These are phyloP conservation scores for Xylota sylvarum DNA, from an alignment of 2,888 invertebrate species.

Conservation along the genomic window DNA sequence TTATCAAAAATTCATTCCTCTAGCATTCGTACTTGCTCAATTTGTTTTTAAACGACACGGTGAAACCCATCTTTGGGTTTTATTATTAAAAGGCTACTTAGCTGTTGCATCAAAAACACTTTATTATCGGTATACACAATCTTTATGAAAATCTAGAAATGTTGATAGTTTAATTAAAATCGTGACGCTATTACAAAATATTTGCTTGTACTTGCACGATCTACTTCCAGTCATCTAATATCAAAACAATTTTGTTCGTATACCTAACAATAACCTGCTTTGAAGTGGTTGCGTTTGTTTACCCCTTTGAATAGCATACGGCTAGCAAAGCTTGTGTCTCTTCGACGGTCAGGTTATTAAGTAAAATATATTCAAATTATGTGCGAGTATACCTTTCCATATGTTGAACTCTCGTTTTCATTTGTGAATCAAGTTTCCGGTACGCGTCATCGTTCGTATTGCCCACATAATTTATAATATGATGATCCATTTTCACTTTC, in stretches of 20 bases:
- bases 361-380: constrained; percentile 5
- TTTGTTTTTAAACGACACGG: neutral
- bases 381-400: constrained; percentile 4
- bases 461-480: constrained; percentile 10
- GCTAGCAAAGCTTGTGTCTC: neutral
- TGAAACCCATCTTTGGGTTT: neutral
- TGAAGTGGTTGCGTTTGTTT: constrained; percentile 25
- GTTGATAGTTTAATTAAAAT: constrained; percentile 4
- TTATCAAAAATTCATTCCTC: neutral
- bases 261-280: constrained; percentile 15
- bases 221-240: constrained; percentile 9
- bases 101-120: neutral
- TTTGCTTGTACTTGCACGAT: neutral
- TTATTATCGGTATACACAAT: neutral
- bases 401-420: constrained; percentile 58
- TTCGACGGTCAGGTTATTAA: constrained; percentile 2
- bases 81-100: neutral
- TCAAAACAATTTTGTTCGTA: neutral
- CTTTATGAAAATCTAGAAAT: neutral
- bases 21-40: neutral
- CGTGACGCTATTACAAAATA: constrained; percentile 13
- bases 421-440: constrained; percentile 58
- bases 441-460: constrained; percentile 44
- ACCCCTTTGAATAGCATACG: constrained; percentile 11
- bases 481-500: constrained; percentile 65